Base-by-base conservation (phyloP, 2,113 vertebrate genomes). In the Prinia subflava region DNA sequence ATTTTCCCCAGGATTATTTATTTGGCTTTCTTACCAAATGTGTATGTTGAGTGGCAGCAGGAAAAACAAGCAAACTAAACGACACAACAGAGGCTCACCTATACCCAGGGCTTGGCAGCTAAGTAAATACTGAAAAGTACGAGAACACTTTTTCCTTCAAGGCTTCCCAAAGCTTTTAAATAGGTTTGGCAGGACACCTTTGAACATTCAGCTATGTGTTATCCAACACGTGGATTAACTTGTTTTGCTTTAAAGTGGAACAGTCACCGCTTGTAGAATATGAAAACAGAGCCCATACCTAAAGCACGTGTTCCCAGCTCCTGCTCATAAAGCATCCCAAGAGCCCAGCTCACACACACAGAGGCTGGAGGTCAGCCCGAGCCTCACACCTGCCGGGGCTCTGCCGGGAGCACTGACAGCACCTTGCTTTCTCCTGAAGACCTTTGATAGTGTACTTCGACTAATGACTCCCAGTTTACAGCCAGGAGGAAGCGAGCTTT, bases 261-360 rank as follows among this genome's bases (percentile, higher is more conserved):
- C 1, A 37, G 30, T 11, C 23, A 15, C 6, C 4, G 9, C 11
- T 27, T 35, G 27, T 0, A 35, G 3, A 1, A 6, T 2, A 84
- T 2, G n/a, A 77, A 59, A 39, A 16, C 13, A 11, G 12, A 55
- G 22, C 10, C 37, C 10, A 1, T 13, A 13, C 6, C 53, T 15
- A 56, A 37, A 53, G 37, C 60, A 63, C 33, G 1, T 8, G 30
- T 14, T 74, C 42, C 50, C 10, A 25, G 1, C 35, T 75, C 57
- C 35, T 37, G 41, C 49, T 35, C 8, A 0, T 2, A 7, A 13
- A 57, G 82, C 71, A 77, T 4, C 39, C 24, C 11, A 6, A 3
- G 2, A 56, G 13, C 44, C 22, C 28, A 0, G 10, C 7, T 3
- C 0, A 4, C 55, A 30, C 2, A 1, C 23, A 10, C 24, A 35